Conservation (phyloP, 2,888 invertebrate species). For the Folsomia manolachei region DNA sequence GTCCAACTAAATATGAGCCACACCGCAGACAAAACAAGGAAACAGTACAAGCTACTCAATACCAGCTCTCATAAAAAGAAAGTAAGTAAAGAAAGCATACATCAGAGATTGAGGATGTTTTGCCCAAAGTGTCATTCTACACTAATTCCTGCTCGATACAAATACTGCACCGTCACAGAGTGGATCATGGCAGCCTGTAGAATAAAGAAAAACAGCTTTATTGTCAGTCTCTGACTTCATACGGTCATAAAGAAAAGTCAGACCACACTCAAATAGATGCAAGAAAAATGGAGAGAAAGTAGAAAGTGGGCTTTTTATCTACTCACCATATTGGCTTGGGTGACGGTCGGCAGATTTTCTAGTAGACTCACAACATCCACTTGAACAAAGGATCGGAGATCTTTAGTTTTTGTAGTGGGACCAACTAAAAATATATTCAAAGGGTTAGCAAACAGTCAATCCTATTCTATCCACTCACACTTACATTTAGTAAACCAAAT, state of each 20-base stretch:
- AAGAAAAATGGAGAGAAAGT: not conserved
- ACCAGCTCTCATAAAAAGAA: not conserved
- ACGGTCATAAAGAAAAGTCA: not conserved
- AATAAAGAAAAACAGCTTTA: not conserved
- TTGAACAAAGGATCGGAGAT: constrained; percentile 50
- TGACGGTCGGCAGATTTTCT: constrained; percentile 47
- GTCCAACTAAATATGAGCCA: too few species aligned
- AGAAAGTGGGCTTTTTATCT: not conserved
- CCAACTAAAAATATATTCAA: constrained; percentile 40
- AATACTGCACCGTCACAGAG: constrained; percentile 40
- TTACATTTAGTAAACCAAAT: constrained; percentile 54
- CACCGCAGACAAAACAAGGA: too few species aligned
- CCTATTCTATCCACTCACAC: constrained; percentile 30
- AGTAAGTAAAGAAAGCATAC: constrained; percentile 36
- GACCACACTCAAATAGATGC: not conserved
- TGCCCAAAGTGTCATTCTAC: constrained; percentile 49
- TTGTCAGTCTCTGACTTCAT: too few species aligned
- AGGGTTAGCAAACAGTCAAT: too few species aligned
- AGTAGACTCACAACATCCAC: constrained; percentile 51
- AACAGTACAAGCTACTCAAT: too few species aligned
- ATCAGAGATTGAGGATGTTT: constrained; percentile 50
- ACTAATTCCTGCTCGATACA: constrained; percentile 47
- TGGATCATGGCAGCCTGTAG: constrained; percentile 49
- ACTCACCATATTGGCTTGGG: constrained; percentile 46
- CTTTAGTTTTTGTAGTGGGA: constrained; percentile 48